These are phyloP conservation scores for Dolichallabes microphthalmus DNA, from an alignment of 2,113 vertebrate genomes.

Conservation along the genomic window DNA sequence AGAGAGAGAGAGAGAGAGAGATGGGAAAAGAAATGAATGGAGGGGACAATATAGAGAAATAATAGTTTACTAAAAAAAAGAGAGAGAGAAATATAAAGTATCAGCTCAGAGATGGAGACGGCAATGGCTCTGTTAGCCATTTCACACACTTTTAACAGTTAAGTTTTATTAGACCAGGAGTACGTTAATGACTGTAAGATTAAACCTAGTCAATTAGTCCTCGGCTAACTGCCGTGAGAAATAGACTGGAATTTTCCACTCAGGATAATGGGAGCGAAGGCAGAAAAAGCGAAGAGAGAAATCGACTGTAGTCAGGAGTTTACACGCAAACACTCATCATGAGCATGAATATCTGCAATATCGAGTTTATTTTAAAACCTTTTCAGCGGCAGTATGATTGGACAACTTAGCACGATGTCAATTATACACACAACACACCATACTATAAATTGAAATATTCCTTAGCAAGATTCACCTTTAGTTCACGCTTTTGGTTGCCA, in stretches of 20 bases:
- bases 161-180: slow-evolving; percentile 23
- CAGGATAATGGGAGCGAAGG: background rate
- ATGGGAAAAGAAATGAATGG: background rate
- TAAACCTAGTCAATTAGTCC: slow-evolving; percentile 18
- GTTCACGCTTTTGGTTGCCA: no score
- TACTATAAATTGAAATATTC: no score
- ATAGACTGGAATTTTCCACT: slow-evolving; percentile 13
- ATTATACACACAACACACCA: no score
- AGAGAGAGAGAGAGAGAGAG: background rate
- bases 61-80: background rate
- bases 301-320: no score
- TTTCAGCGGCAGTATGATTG: no score
- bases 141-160: slow-evolving; percentile 26
- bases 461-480: no score
- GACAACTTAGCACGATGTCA: no score
- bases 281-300: background rate
- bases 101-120: background rate
- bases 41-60: background rate
- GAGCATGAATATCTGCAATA: no score
- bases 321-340: no score
- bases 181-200: slow-evolving; percentile 17
- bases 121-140: background rate
- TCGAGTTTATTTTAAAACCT: no score
- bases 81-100: background rate
- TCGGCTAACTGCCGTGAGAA: background rate